A percentile compares a stretch with the other conserved stretches of the same genome.
Conservation (phyloP, 2,113 vertebrate species). For the Caracal caracal region DNA sequence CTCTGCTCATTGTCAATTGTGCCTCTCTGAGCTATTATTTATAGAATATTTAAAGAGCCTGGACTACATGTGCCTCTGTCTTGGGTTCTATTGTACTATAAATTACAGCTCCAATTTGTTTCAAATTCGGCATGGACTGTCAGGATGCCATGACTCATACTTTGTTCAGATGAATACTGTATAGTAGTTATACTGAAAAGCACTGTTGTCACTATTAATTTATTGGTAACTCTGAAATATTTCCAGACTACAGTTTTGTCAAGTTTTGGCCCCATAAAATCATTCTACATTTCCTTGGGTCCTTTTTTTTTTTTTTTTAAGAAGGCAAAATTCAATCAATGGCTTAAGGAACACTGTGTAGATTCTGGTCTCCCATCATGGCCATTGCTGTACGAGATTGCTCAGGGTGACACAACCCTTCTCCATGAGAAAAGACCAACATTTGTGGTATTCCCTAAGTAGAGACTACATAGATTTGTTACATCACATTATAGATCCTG, state of each 20-base stretch:
- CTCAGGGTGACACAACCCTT: not conserved
- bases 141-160: slow-evolving; percentile 79
- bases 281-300: not conserved
- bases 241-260: slow-evolving; percentile 58
- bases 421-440: not conserved
- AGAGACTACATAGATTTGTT: not conserved
- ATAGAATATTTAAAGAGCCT: slow-evolving; percentile 84
- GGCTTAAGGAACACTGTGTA: not conserved
- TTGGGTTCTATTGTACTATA: slow-evolving; percentile 82
- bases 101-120: slow-evolving; percentile 85
- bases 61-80: slow-evolving; percentile 81
- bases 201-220: slow-evolving; percentile 59
- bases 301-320: not conserved
- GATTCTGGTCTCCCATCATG: not conserved
- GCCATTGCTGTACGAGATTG: not conserved
- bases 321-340: not conserved
- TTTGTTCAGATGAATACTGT: slow-evolving; percentile 76
- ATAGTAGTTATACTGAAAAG: slow-evolving; percentile 61
- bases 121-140: slow-evolving; percentile 77
- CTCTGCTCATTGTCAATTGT: slow-evolving; percentile 82
- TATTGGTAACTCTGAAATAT: slow-evolving; percentile 59
- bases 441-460: not conserved
- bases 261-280: slow-evolving; percentile 7
- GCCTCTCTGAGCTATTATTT: slow-evolving; percentile 84
- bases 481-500: not conserved